A percentile compares a stretch with the other conserved stretches of the same genome.
These are phyloP conservation scores for Mustelus asterias DNA, from an alignment of 2,113 vertebrate genomes.

Conservation along the genomic window DNA sequence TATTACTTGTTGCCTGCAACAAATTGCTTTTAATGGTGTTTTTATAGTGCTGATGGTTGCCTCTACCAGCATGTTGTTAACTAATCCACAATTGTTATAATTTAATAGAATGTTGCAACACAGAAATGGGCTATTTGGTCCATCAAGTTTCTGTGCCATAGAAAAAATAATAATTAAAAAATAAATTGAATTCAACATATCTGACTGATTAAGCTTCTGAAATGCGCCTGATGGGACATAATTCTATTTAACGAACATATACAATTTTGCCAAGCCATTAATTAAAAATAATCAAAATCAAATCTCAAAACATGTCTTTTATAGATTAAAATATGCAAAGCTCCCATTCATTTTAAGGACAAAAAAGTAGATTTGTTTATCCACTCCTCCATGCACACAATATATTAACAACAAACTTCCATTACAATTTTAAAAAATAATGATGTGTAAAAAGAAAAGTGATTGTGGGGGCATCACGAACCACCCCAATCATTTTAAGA, in stretches of 20 bases:
- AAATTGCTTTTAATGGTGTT: background rate
- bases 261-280: background rate
- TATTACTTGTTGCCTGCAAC: background rate
- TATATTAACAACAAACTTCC: background rate
- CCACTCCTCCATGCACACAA: background rate
- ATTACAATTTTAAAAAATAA: background rate
- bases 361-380: background rate
- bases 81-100: slow-evolving; percentile 6
- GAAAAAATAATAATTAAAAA: background rate
- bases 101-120: background rate
- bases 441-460: background rate
- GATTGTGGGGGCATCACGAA: background rate
- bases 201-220: background rate
- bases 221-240: background rate
- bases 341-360: background rate
- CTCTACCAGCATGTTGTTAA: background rate
- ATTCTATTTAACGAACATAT: background rate
- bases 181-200: background rate
- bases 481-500: background rate
- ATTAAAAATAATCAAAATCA: slow-evolving; percentile 4
- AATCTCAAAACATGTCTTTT: background rate
- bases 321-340: background rate
- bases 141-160: background rate
- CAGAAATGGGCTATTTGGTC: background rate
- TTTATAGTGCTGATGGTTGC: background rate